Evolutionary conservation across 2,113 vertebrate genomes (phyloP), one percentile per base, ranked within the genome.

Genomic region (Lichenostomus cassidix): DNA sequence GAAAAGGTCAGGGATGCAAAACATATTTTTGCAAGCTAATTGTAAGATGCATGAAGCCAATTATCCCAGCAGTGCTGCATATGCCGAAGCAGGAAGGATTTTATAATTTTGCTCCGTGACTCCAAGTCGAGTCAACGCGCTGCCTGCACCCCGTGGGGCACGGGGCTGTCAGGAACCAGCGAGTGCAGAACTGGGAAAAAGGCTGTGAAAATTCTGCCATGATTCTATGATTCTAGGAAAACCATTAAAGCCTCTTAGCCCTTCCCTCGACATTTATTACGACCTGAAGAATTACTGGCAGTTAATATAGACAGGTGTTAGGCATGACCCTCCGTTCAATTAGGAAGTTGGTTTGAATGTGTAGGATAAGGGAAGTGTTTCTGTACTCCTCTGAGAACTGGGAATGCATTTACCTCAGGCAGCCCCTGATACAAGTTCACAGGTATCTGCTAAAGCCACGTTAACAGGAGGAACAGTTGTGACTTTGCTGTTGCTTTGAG

Each of bases 11-110:
- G 88, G 67, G 87, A 89, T 52, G 86, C 77, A 92, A 90, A 89
- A 78, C 91, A 82, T 93, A 94, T 73, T 78, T 95, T 90, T 95
- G 64, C 81, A 77, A 92, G 95, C 90, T 95, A 97, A 96, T 90
- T 96, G 96, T 94, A 82, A 97, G 95, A 96, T 75, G 81, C 93
- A 95, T 83, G 91, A 91, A 95, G 93, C 92, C 96, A 96, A 96
- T 97, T 97, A 97, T 82, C 90, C 77, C 90, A 41, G 81, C 25
- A 69, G 91, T 5, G 31, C 90, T 15, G 55, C 95, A 49, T 76
- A 78, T 73, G 95, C 86, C 39, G 0, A 19, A 82, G 53, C 84
- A 53, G 89, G 89, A 94, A 93, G 91, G 96, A 55, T 60, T 68
- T 52, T 35, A 41, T 68, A 6, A 75, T 93, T 88, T 19, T 85